A percentile compares a stretch with the other conserved stretches of the same genome.
Conservation (phyloP, 30 jellyfish, hydroid and myxozoan genomes). For the Hydra vulgaris region DNA sequence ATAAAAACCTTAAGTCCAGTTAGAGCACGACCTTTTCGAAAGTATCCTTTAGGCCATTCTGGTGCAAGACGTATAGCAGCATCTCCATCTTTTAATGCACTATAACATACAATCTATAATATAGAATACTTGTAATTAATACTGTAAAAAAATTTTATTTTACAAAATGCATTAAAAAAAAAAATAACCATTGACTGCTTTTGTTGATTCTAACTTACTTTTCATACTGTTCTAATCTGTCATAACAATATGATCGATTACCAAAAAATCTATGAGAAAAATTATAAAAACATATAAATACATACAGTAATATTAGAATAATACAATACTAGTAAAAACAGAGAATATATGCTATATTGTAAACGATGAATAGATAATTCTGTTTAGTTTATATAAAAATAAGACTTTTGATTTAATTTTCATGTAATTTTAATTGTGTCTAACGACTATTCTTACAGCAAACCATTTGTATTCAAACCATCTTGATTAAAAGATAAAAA, state of each 20-base stretch:
- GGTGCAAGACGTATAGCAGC: slow-evolving; percentile 83
- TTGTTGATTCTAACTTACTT: no score
- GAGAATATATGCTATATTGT: no score
- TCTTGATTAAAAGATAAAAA: no score
- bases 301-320: no score
- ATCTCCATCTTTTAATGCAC: slow-evolving; percentile 94
- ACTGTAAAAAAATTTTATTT: neutral
- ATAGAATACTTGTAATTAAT: neutral
- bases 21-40: slow-evolving; percentile 95
- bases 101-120: slow-evolving; percentile 5
- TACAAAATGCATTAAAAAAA: neutral
- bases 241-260: slow-evolving; percentile 89
- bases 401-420: no score
- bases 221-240: slow-evolving; percentile 63
- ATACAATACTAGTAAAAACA: no score
- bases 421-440: no score
- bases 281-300: no score
- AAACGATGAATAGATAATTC: no score
- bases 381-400: no score
- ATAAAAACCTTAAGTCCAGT: slow-evolving; percentile 68
- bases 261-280: slow-evolving; percentile 77
- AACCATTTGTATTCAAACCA: no score
- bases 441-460: no score
- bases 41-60: slow-evolving; percentile 97
- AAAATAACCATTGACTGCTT: neutral